phyloP scores from a whole-genome alignment of 1,140 invertebrate species.

The Polypedilum pembai region DNA sequence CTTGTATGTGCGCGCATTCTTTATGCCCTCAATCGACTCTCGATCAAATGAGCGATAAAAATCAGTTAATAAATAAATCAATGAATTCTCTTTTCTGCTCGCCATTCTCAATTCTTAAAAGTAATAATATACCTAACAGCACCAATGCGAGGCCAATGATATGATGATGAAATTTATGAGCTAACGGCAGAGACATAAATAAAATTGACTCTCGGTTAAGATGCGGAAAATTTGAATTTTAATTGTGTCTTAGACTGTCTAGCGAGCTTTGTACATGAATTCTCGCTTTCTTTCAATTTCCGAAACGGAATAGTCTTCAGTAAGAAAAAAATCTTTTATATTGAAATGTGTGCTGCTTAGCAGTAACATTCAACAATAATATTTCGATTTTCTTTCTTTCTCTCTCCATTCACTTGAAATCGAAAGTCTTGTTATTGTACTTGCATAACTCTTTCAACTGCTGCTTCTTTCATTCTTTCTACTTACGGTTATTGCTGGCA shows the following conservation, averaged over 20 bases:
- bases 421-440: conserved; percentile 10
- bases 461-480: not conserved
- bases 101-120: not conserved
- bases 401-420: not conserved
- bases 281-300: conserved; percentile 17
- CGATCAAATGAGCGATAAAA: conserved; percentile 26
- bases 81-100: not conserved
- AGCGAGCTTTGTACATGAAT: not conserved
- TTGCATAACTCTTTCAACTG: not conserved
- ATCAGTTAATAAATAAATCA: conserved; percentile 29
- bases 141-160: not conserved
- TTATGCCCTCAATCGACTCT: not conserved
- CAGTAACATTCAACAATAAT: too few species aligned
- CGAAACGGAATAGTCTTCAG: conserved; percentile 6
- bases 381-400: too few species aligned
- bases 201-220: not conserved
- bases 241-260: conserved; percentile 24
- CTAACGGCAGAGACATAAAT: conserved; percentile 27
- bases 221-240: conserved; percentile 25
- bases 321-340: not conserved
- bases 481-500: conserved; percentile 13
- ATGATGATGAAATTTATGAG: conserved; percentile 21
- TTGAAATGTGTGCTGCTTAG: not conserved
- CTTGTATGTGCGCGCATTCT: not conserved
- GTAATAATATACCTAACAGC: too few species aligned